Evolutionary conservation across 2,888 invertebrate species (phyloP), one percentile per base, ranked within the genome.

Genomic region (Beris morrisii): DNA sequence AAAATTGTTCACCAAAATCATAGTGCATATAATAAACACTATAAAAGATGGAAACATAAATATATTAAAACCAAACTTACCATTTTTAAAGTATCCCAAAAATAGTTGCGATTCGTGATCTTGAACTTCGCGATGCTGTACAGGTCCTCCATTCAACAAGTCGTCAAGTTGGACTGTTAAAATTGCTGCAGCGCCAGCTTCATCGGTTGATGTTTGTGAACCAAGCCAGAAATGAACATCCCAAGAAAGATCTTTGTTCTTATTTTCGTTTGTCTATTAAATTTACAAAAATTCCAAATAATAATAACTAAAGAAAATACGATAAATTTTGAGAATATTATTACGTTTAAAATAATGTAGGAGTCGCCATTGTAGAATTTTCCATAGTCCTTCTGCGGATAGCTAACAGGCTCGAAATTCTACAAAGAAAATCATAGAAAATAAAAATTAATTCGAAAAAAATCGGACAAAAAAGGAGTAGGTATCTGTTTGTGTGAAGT

Each of bases 201-300:
- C 91, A 78, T 91, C 91, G 77, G 89, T 89, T 0, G 88, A 85
- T 0, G 92, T 91, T 74, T 91, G 85, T 50, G 86, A 86, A 44
- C 94, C 95, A 50, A 95, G 84, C 94, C 95, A 95, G 81, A 91
- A 95, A 79, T 93, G 92, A 58, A 93, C 87, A 76, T 95, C 90
- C 90, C 92, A 93, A 30, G 85, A 82, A 11, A 88, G 79, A n/a
- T 84, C 82, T 72, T 86, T 87, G 67, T 83, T 83, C 73, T 85
- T 86, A 64, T 83, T 82, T 61, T 87, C 82, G 75, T 86, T 87
- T 1, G 92, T 91, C 92, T 92, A 78, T 50, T 82, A 81, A 70
- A 59, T 70, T 64, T 55, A 55, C 52, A 31, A 48, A 15, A 32
- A 50, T 32, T 38, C 48, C 31, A 13, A 63, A 11, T 13, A 44